A percentile compares a stretch with the other conserved stretches of the same genome.
These are phyloP conservation scores for Cepaea hortensis DNA, from an alignment of 2,888 invertebrate genomes.

Conservation along the genomic window DNA sequence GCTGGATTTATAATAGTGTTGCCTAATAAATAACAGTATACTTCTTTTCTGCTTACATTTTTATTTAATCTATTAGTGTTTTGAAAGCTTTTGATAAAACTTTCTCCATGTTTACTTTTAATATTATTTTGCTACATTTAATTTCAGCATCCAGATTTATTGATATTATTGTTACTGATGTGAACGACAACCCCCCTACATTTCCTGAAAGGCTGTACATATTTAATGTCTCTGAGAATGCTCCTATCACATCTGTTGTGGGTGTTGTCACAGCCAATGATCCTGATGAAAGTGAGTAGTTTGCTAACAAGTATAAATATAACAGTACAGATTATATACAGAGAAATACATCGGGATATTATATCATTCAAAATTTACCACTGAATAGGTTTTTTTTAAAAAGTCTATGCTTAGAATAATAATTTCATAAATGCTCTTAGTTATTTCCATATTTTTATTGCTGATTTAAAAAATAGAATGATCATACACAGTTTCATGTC, in stretches of 20 bases:
- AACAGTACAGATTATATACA: background rate
- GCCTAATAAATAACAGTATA: no score
- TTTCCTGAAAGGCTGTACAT: slow-evolving; percentile 28
- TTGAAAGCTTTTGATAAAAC: background rate
- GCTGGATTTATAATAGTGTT: no score
- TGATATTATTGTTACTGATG: slow-evolving; percentile 36
- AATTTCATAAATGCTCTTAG: no score
- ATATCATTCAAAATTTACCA: background rate
- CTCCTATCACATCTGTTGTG: slow-evolving; percentile 26
- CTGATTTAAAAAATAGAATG: no score
- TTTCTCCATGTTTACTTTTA: background rate
- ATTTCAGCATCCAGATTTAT: slow-evolving; percentile 32
- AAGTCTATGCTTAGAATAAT: no score
- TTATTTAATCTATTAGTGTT: no score
- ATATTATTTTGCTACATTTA: background rate
- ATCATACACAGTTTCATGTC: no score
- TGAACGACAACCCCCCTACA: slow-evolving; percentile 49
- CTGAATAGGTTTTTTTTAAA: no score
- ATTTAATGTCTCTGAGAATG: slow-evolving; percentile 37
- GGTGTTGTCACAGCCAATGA: slow-evolving; percentile 38
- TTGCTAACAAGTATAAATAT: background rate
- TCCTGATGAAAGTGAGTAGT: slow-evolving; percentile 43
- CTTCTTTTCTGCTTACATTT: no score
- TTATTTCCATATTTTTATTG: no score
- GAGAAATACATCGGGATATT: background rate